Base-by-base conservation (phyloP, 1,140 invertebrate genomes). In the Drosophila dunni region DNA sequence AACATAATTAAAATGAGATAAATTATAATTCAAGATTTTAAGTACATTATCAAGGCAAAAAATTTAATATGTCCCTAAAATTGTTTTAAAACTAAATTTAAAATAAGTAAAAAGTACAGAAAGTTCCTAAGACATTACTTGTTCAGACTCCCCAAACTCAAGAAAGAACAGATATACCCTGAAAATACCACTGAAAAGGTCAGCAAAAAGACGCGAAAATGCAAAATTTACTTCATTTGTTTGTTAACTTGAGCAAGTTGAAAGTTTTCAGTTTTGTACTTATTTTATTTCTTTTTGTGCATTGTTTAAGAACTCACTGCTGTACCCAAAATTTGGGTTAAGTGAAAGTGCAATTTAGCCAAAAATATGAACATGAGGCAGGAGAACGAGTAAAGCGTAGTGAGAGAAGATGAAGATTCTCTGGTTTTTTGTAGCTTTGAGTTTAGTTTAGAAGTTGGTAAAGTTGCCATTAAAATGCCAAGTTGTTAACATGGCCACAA, bases 401-500 rank as follows among this genome's bases (percentile, higher is more conserved):
- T 0, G 10, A 15, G 8, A 45, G 24, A 33, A 5, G 33, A 20
- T 24, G 17, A 3, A 17, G 34, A 7, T 63, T 36, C 8, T n/a
- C 15, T 61, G 44, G 40, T 42, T 42, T 42, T 13, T 29, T 29
- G 11, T 42, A 13, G 58, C 15, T 10, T 11, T 60, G 46, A 38
- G 64, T 34, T 40, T 29, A 36, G 50, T 17, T 42, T 17, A 10
- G 53, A 45, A 51, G 20, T 64, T 70, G 38, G 17, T 71, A 17
- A 34, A 13, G 33, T 24, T 51, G 67, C 58, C 67, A 75, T 75
- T 75, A 74, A 73, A 68, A 68, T 50, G 60, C 72, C 50, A 64
- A 70, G 66, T 67, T 75, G 80, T 84, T 84, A 84, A 84, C 81
- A 73, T 83, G 81, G 50, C 76, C 76, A 72, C 80, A 77, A 79